These are phyloP conservation scores for Neotoma lepida DNA, from an alignment of 2,113 vertebrate genomes.

Conservation along the genomic window DNA sequence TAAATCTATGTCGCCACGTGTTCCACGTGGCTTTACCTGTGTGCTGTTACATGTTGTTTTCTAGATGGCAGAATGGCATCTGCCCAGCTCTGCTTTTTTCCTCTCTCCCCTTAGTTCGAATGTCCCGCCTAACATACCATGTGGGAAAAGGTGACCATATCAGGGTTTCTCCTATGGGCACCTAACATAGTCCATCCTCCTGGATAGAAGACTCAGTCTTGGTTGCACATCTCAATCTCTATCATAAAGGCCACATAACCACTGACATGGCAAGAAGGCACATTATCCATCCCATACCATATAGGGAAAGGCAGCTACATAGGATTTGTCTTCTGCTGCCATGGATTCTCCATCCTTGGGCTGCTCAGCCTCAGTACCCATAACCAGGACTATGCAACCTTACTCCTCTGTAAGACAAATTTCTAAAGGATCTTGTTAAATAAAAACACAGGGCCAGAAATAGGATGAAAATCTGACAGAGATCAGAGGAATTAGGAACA, in stretches of 20 bases:
- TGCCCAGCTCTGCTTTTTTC: too few relatives aligned
- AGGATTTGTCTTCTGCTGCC: neutral
- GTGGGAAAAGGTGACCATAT: neutral
- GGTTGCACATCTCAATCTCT: neutral
- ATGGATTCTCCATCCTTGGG: neutral
- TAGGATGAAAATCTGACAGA: too few relatives aligned
- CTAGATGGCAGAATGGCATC: too few relatives aligned
- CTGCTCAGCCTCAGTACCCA: neutral
- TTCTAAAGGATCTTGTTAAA: too few relatives aligned
- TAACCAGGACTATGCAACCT: neutral
- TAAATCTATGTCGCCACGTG: too few relatives aligned
- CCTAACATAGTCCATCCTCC: neutral
- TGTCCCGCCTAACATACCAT: too few relatives aligned
- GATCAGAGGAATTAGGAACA: too few relatives aligned
- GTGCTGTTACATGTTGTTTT: too few relatives aligned
- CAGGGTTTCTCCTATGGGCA: neutral
- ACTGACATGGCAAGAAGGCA: neutral
- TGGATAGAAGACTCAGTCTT: neutral
- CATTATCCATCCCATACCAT: neutral
- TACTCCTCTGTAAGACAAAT: too few relatives aligned
- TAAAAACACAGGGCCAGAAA: too few relatives aligned
- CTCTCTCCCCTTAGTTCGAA: too few relatives aligned
- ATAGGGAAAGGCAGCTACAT: neutral
- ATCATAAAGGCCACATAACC: neutral
- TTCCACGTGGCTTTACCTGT: too few relatives aligned